Percentiles rank a stretch among this genome's conserved stretches.
These are phyloP conservation scores for Bergia sp. DNA, from an alignment of 92 coral and sea anemone genomes.

Conservation along the genomic window DNA sequence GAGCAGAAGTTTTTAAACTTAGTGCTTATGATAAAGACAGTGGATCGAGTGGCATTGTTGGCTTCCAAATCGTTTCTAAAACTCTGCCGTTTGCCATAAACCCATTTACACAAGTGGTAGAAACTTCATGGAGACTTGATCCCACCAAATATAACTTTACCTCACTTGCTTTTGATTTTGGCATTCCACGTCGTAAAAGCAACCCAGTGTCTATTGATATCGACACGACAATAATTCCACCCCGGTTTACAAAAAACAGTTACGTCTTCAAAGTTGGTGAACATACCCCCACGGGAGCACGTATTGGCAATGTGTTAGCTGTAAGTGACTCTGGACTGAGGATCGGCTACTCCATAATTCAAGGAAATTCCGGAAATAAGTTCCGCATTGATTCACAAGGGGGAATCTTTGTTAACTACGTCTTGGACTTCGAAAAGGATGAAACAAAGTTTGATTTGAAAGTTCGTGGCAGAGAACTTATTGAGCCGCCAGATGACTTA, in stretches of 20 bases:
- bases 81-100: conserved; percentile 73
- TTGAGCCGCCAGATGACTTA: conserved; percentile 58
- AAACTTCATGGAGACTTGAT: conserved; percentile 65
- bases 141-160: conserved; percentile 62
- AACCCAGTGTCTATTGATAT: conserved; percentile 65
- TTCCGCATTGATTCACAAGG: conserved; percentile 67
- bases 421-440: conserved; percentile 69
- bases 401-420: conserved; percentile 68
- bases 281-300: conserved; percentile 64
- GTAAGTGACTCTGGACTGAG: conserved; percentile 83
- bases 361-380: conserved; percentile 62
- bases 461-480: conserved; percentile 77
- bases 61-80: conserved; percentile 61
- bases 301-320: conserved; percentile 75
- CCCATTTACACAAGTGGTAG: conserved; percentile 69
- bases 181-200: conserved; percentile 77
- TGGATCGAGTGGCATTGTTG: conserved; percentile 79
- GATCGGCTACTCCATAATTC: conserved; percentile 59
- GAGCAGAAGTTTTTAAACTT: conserved; percentile 81
- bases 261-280: conserved; percentile 80
- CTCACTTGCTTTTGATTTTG: conserved; percentile 78
- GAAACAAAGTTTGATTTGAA: conserved; percentile 55
- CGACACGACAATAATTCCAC: conserved; percentile 76
- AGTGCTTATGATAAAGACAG: conserved; percentile 84
- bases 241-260: conserved; percentile 72